Evolutionary conservation across 2,113 vertebrate genomes (phyloP).

Genomic region (Muntiacus reevesi): DNA sequence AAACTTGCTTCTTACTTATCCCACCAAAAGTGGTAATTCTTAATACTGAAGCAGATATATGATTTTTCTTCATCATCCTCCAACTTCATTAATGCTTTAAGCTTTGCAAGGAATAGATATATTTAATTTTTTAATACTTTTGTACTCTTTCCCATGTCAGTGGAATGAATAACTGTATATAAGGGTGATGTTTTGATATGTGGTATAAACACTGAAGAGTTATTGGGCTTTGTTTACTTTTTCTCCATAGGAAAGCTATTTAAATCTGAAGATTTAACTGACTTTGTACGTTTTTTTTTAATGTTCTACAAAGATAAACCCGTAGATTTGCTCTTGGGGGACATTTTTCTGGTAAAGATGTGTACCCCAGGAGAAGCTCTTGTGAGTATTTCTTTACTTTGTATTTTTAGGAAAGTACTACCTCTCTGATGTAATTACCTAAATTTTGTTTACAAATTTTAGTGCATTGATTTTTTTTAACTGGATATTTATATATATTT

Average conservation of each 20-base stretch:
- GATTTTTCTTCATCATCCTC: neutral
- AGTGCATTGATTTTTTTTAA: neutral
- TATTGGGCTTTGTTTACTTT: conserved; percentile 52
- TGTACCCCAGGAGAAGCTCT: conserved; percentile 77
- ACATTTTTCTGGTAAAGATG: conserved; percentile 81
- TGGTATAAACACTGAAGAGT: neutral
- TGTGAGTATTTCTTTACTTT: conserved; percentile 78
- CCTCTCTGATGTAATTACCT: neutral
- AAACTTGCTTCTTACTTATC: neutral
- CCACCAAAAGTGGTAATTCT: neutral
- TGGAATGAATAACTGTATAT: neutral
- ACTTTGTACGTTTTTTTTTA: conserved; percentile 82
- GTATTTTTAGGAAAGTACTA: neutral
- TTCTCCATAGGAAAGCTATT: conserved; percentile 83
- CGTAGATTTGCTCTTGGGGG: conserved; percentile 82
- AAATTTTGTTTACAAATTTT: neutral
- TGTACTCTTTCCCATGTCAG: neutral
- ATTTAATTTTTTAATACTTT: neutral
- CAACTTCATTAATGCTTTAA: neutral
- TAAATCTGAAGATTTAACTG: conserved; percentile 79
- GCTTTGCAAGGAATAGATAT: neutral
- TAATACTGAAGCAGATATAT: neutral
- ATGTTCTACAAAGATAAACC: conserved; percentile 88
- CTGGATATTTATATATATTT: neutral
- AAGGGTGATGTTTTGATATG: neutral